phyloP scores from a whole-genome alignment of 2,113 vertebrate species.

The Piaya cayana region DNA sequence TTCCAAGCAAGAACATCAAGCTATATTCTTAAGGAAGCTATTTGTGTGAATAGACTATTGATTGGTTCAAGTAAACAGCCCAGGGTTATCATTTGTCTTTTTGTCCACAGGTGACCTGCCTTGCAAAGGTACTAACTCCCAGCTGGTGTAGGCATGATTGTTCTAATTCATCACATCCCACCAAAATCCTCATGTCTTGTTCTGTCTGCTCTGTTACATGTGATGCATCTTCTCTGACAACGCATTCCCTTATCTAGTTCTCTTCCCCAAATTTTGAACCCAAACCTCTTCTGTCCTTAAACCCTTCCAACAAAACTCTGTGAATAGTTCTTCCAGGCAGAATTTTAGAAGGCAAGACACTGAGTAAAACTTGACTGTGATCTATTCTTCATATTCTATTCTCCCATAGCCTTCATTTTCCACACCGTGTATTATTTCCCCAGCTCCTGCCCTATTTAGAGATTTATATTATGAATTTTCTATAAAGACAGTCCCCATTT shows the following conservation, averaged over 20 bases:
- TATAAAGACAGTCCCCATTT: not conserved
- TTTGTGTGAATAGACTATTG: not conserved
- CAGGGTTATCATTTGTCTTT: not conserved
- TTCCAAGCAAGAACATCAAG: not conserved
- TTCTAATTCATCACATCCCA: not conserved
- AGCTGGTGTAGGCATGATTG: not conserved
- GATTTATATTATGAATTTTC: not conserved
- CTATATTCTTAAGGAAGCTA: not conserved
- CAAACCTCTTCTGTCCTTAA: not conserved
- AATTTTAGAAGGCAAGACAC: not conserved
- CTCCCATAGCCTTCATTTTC: not conserved
- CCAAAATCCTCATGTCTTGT: not conserved
- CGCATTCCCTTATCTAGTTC: not conserved
- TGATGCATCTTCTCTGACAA: not conserved
- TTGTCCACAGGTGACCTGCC: not conserved
- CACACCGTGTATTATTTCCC: not conserved
- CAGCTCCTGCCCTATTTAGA: not conserved
- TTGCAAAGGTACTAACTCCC: not conserved
- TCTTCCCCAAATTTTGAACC: not conserved
- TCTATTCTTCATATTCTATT: not conserved
- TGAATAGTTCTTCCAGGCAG: not conserved
- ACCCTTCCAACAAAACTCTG: not conserved
- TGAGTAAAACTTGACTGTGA: not conserved
- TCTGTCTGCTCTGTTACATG: not conserved
- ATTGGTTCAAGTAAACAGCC: not conserved